Percentiles rank a stretch among this genome's conserved stretches.
These are phyloP conservation scores for Turdus rufiventris DNA, from an alignment of 2,113 vertebrate species.

Conservation along the genomic window DNA sequence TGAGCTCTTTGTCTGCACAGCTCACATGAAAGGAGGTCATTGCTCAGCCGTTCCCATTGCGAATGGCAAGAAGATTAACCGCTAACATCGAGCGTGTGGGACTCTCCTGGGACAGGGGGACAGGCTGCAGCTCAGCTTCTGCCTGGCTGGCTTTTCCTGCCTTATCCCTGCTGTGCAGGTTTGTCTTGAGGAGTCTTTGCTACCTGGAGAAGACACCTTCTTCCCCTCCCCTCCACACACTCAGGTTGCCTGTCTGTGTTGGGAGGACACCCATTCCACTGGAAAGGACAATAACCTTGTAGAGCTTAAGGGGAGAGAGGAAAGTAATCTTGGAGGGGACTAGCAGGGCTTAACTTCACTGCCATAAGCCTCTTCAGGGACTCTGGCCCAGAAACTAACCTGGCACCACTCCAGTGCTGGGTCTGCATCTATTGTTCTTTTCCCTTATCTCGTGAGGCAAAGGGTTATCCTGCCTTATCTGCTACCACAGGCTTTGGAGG, in stretches of 20 bases:
- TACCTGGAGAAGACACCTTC: neutral
- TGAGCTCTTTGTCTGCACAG: slow-evolving; percentile 41
- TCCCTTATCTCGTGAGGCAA: slow-evolving; percentile 24
- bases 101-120: neutral
- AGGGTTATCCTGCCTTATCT: slow-evolving; percentile 39
- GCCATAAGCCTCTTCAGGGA: slow-evolving; percentile 21
- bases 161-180: neutral
- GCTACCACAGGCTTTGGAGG: neutral
- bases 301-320: neutral
- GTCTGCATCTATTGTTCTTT: slow-evolving; percentile 44
- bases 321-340: slow-evolving; percentile 44
- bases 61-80: slow-evolving; percentile 13
- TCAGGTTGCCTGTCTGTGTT: neutral
- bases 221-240: neutral
- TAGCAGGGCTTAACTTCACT: slow-evolving; percentile 13
- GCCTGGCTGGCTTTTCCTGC: neutral
- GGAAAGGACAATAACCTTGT: slow-evolving; percentile 26
- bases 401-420: slow-evolving; percentile 21
- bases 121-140: neutral
- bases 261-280: neutral
- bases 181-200: neutral
- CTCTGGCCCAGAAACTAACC: neutral
- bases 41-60: neutral
- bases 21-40: slow-evolving; percentile 55
- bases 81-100: fast-evolving